phyloP scores from a whole-genome alignment of 2,113 vertebrate species.

The Setophaga kirtlandii region DNA sequence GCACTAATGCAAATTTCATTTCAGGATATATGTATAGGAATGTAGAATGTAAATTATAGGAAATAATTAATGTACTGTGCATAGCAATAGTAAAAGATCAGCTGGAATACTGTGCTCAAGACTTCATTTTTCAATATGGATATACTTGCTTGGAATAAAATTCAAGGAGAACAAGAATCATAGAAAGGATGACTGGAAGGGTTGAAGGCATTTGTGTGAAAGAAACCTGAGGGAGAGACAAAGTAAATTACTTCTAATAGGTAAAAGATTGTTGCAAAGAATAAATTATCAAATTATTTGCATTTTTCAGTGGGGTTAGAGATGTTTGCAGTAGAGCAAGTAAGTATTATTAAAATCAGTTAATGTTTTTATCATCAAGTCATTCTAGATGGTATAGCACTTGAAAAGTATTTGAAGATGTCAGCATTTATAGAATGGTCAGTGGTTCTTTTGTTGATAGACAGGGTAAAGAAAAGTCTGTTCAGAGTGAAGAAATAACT shows the following conservation, averaged over 20 bases:
- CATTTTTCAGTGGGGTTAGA: background rate
- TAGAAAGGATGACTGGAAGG: background rate
- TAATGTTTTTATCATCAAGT: background rate
- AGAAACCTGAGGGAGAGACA: background rate
- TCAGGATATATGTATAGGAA: background rate
- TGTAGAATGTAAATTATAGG: background rate
- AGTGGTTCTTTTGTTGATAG: background rate
- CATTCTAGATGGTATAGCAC: background rate
- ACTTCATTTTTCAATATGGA: background rate
- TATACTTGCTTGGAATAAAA: background rate
- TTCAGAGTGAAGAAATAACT: background rate
- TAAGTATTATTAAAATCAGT: background rate
- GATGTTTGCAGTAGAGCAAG: background rate
- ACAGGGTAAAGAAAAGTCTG: background rate
- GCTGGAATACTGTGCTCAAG: background rate
- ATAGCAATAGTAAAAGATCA: background rate
- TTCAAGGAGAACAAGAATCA: background rate
- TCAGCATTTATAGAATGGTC: background rate
- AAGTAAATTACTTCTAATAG: background rate
- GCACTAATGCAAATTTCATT: background rate
- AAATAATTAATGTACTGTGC: background rate
- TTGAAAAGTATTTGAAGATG: background rate
- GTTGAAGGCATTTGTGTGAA: background rate
- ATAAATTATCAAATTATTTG: background rate
- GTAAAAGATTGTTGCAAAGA: background rate